Percentiles rank a stretch among this genome's conserved stretches.
phyloP scores from a whole-genome alignment of 1,140 invertebrate species.

The Lasioglossum albipes region DNA sequence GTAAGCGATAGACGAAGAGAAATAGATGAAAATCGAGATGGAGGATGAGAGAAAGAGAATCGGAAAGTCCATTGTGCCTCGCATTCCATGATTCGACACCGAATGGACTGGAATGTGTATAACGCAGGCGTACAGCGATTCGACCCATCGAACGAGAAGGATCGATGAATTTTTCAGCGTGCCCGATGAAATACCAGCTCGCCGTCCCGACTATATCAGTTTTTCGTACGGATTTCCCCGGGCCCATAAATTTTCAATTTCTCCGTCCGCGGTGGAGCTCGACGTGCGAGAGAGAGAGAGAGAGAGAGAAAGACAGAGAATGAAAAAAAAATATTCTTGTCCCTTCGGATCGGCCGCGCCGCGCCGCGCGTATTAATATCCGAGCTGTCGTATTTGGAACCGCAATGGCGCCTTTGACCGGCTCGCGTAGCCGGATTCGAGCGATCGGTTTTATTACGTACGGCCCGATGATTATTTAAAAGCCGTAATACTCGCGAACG shows the following conservation, averaged over 20 bases:
- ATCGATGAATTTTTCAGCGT: constrained; percentile 11
- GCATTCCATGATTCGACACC: not conserved
- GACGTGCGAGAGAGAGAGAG: too few relatives aligned
- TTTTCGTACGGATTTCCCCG: constrained; percentile 5
- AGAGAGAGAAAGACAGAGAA: too few relatives aligned
- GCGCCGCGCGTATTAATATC: constrained; percentile 8
- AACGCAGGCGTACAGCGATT: not conserved
- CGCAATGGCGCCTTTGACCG: constrained; percentile 1
- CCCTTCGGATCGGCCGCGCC: not conserved
- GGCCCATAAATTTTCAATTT: constrained; percentile 16
- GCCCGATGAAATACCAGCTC: not conserved
- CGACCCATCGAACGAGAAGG: constrained; percentile 1
- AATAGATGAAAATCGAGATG: too few relatives aligned
- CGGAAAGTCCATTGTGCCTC: not conserved
- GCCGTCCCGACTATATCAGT: not conserved
- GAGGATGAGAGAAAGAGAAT: not conserved
- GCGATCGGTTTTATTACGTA: constrained; percentile 13
- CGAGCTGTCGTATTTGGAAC: constrained; percentile 12
- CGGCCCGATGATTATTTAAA: constrained; percentile 6
- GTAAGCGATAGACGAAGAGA: too few relatives aligned
- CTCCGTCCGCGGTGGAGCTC: not conserved
- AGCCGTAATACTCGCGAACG: constrained; percentile 4
- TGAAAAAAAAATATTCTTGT: constrained; percentile 3
- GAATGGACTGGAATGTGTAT: not conserved
- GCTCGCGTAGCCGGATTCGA: not conserved